Evolutionary conservation across 2,113 vertebrate genomes (phyloP).

Genomic region (Phylloscopus trochiloides): DNA sequence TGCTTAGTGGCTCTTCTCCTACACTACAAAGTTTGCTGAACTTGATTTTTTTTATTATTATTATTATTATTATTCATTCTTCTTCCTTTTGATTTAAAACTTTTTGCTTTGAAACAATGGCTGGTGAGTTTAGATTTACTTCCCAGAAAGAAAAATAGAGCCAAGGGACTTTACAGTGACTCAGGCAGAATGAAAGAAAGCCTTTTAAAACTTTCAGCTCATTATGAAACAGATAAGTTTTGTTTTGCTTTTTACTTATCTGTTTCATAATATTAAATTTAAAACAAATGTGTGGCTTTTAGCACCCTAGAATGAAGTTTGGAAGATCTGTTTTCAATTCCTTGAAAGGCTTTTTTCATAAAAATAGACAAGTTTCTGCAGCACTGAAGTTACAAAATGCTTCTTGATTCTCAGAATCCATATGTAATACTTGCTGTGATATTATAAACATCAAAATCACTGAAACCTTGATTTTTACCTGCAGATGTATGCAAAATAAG

Average conservation of each 20-base stretch:
- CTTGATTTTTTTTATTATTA: neutral
- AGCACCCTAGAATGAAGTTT: neutral
- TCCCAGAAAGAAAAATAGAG: neutral
- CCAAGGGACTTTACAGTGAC: neutral
- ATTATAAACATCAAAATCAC: neutral
- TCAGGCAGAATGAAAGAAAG: neutral
- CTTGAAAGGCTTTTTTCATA: neutral
- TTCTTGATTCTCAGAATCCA: neutral
- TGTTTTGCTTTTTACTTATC: neutral
- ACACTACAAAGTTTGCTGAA: neutral
- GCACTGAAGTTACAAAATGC: neutral
- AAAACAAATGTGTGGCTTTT: neutral
- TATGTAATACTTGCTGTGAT: neutral
- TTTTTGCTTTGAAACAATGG: slow-evolving; percentile 4
- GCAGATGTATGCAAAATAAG: neutral
- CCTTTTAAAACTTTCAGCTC: neutral
- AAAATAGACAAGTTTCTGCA: neutral
- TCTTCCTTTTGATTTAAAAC: neutral
- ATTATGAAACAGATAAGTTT: too few relatives aligned
- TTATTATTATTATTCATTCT: neutral
- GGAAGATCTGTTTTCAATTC: neutral
- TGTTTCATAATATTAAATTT: neutral
- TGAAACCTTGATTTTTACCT: neutral
- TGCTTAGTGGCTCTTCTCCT: neutral
- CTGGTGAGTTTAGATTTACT: neutral